These are phyloP conservation scores for Sebastolobus altivelis DNA, from an alignment of 2,797 vertebrate genomes.

Conservation along the genomic window DNA sequence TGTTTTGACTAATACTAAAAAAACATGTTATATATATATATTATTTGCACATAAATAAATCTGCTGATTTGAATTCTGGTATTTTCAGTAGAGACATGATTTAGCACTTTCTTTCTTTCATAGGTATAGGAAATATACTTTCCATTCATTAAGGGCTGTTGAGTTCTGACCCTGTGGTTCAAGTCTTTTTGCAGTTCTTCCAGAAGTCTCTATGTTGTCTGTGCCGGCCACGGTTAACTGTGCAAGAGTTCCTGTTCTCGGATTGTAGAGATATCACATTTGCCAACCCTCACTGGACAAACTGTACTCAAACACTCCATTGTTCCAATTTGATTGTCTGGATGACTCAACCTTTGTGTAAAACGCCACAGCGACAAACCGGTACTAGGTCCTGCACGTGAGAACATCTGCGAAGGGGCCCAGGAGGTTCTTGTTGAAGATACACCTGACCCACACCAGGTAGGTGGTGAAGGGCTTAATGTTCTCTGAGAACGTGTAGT, in stretches of 20 bases:
- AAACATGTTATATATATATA: slow-evolving; percentile 64
- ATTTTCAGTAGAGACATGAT: slow-evolving; percentile 39
- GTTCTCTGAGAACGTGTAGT: slow-evolving; percentile 98
- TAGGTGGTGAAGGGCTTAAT: slow-evolving; percentile 99
- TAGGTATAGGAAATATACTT: slow-evolving; percentile 26
- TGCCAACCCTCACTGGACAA: not conserved
- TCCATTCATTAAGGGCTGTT: slow-evolving; percentile 14
- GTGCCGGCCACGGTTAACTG: slow-evolving; percentile 1
- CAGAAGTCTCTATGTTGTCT: slow-evolving; percentile 1
- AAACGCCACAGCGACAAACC: slow-evolving; percentile 35
- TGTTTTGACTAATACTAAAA: slow-evolving; percentile 75
- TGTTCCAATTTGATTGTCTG: slow-evolving; percentile 35
- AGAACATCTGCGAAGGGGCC: slow-evolving; percentile 98
- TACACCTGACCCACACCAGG: slow-evolving; percentile 98
- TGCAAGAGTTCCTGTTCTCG: slow-evolving; percentile 8
- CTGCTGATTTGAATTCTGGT: slow-evolving; percentile 53
- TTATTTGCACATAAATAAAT: slow-evolving; percentile 78
- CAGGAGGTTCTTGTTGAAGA: slow-evolving; percentile 95
- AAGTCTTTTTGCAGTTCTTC: slow-evolving; percentile 19
- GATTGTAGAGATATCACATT: slow-evolving; percentile 6
- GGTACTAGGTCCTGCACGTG: slow-evolving; percentile 91
- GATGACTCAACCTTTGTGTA: slow-evolving; percentile 11
- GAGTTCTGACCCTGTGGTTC: slow-evolving; percentile 29
- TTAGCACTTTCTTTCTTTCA: slow-evolving; percentile 47
- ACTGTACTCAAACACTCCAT: slow-evolving; percentile 18